Evolutionary conservation across 2,113 vertebrate species (phyloP), one percentile per base, ranked within the genome.

Genomic region (Pyrgilauda ruficollis): DNA sequence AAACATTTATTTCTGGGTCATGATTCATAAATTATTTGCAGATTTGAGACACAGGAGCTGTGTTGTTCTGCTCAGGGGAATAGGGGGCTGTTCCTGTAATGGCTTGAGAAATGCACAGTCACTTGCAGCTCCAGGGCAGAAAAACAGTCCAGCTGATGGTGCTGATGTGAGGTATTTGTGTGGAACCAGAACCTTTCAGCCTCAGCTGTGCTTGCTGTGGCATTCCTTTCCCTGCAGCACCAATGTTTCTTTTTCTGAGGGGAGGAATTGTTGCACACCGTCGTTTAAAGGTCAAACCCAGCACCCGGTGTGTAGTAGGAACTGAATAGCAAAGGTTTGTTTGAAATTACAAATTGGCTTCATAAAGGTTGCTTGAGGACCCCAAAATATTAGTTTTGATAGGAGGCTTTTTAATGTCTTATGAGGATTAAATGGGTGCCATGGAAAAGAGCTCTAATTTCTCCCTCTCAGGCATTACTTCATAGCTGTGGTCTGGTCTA

Each of bases 371-470:
- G 37, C 22, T 69, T 58, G 10, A 35, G 33, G 23, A 31, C 8
- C 24, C 26, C 13, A 10, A 41, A 58, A 30, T 15, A 2, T 1
- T 39, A 4, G 5, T 39, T 68, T 56, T 3, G 10, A 63, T 23
- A 9, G 0, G 37, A 15, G 31, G 3, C 9, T 1, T 35, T 35
- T 24, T 18, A 3, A 2, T 35, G 24, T 9, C 3, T 28, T 22
- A 15, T 0, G 18, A 58, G 11, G 13, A 28, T 11, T 52, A 63
- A 37, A 68, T 18, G 52, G 44, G 15, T 52, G 8, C 14, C 19
- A 3, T 9, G 2, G 11, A 33, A n/a, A 74, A 55, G 6, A 43
- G 6, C 4, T 43, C 10, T 7, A 11, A 47, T 46, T 66, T 62
- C 13, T 70, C 10, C 9, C 18, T 67, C 10, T 55, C 46, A 55